Percentiles rank a stretch among this genome's conserved stretches.
phyloP scores from a whole-genome alignment of 2,113 vertebrate species.

The Osmerus mordax region DNA sequence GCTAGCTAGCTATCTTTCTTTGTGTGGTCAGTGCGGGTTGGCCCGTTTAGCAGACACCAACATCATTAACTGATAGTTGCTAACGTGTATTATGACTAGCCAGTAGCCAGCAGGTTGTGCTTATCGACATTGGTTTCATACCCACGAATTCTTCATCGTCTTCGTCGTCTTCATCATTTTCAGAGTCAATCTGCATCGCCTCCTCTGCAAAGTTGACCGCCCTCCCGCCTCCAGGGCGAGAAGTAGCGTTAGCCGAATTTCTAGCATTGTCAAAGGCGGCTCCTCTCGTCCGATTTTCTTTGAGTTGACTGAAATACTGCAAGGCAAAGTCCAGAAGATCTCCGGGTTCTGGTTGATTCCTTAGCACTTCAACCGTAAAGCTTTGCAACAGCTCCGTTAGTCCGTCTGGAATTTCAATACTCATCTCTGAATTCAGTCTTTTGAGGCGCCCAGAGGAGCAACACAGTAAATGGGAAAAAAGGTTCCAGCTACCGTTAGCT shows the following conservation, averaged over 20 bases:
- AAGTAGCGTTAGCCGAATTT: not conserved
- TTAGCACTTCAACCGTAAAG: conserved; percentile 79
- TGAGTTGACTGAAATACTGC: conserved; percentile 78
- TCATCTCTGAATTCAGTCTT: conserved; percentile 60
- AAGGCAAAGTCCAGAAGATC: conserved; percentile 79
- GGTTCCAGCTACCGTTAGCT: not conserved
- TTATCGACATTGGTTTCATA: not conserved
- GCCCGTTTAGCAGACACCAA: not conserved
- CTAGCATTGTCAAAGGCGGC: not conserved
- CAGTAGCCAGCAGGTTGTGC: no score
- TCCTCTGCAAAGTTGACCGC: conserved; percentile 3
- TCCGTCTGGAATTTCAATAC: conserved; percentile 78
- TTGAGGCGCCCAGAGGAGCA: no score
- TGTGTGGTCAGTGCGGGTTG: not conserved
- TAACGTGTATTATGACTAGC: not conserved
- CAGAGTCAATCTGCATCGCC: conserved; percentile 1
- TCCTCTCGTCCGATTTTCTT: conserved; percentile 54
- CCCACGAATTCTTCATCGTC: conserved; percentile 11
- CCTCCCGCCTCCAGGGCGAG: not conserved
- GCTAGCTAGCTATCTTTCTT: not conserved
- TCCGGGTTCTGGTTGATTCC: conserved; percentile 75
- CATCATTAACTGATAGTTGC: not conserved
- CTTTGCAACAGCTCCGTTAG: conserved; percentile 79
- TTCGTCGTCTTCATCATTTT: not conserved
- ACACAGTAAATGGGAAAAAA: not conserved